Evolutionary conservation across 2,797 vertebrate genomes (phyloP).

Genomic region (Fratercula arctica): DNA sequence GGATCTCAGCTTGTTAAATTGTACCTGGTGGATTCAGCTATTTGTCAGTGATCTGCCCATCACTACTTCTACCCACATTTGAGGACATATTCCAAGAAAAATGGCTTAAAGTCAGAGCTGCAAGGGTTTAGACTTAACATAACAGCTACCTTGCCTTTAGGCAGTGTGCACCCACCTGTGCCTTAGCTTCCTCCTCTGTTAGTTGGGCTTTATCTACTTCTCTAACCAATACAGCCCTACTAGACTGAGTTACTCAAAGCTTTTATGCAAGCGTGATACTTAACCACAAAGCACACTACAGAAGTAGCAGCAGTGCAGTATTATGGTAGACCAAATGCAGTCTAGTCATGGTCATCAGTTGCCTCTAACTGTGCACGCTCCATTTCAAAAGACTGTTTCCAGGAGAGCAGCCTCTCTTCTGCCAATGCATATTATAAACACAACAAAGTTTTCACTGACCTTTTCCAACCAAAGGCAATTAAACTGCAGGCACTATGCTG

Average conservation of each 20-base stretch:
- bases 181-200: neutral
- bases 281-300: neutral
- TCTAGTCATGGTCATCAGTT: neutral
- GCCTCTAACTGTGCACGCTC: slow-evolving; percentile 22
- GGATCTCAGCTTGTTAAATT: neutral
- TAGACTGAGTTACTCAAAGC: fast-evolving
- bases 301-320: neutral
- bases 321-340: neutral
- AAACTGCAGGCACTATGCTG: neutral
- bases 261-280: no score
- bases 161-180: fast-evolving
- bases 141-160: neutral
- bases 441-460: neutral
- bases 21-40: neutral
- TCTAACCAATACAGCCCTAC: fast-evolving
- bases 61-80: neutral
- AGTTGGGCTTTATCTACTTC: neutral
- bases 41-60: neutral
- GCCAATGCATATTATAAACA: neutral
- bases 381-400: neutral
- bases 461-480: neutral
- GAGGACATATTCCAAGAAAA: neutral
- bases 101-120: neutral
- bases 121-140: neutral
- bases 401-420: neutral